Evolutionary conservation across 2,888 invertebrate genomes (phyloP).

Genomic region (Junonia oenone): DNA sequence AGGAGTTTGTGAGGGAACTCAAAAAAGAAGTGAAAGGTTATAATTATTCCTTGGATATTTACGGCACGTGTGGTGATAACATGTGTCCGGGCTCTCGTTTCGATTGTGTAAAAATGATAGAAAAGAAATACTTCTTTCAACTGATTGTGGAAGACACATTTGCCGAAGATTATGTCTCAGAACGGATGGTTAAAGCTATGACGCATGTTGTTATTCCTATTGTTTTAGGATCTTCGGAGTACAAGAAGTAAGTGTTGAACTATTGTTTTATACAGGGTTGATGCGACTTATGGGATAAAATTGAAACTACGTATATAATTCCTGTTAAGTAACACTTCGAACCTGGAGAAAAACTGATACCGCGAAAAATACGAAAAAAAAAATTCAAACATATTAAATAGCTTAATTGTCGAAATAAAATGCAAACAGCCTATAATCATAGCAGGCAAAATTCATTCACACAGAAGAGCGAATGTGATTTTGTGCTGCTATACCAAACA

Average conservation of each 20-base stretch:
- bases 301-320: no score
- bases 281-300: no score
- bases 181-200: slow-evolving; percentile 49
- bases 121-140: slow-evolving; percentile 55
- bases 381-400: no score
- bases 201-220: slow-evolving; percentile 53
- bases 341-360: no score
- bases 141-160: slow-evolving; percentile 56
- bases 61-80: slow-evolving; percentile 50
- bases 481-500: no score
- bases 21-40: slow-evolving; percentile 50
- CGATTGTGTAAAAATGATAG: slow-evolving; percentile 52
- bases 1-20: slow-evolving; percentile 46
- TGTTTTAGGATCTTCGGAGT: slow-evolving; percentile 49
- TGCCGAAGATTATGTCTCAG: slow-evolving; percentile 54
- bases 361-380: no score
- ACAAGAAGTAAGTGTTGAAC: slow-evolving; percentile 45
- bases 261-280: no score
- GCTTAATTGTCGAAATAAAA: no score
- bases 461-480: no score
- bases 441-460: no score
- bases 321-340: no score
- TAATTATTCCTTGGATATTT: slow-evolving; percentile 52
- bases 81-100: slow-evolving; percentile 44
- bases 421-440: no score